These are phyloP conservation scores for Brachyrhaphis roseni DNA, from an alignment of 2,797 vertebrate genomes.

Conservation along the genomic window DNA sequence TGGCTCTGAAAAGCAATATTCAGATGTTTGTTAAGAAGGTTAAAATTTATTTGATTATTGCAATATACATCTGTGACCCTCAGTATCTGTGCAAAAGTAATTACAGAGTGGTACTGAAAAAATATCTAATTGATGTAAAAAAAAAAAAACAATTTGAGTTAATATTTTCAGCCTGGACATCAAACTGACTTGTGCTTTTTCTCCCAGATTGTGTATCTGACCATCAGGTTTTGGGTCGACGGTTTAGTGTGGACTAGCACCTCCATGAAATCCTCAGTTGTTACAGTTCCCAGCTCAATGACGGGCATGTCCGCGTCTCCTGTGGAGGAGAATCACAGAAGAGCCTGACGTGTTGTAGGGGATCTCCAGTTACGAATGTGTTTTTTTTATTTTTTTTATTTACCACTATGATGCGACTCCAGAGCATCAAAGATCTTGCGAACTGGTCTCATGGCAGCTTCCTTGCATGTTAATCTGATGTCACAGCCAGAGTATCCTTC, in stretches of 20 bases:
- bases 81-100: background rate
- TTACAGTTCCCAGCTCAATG: conserved; percentile 87
- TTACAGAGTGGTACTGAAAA: background rate
- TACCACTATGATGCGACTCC: conserved; percentile 88
- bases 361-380: background rate
- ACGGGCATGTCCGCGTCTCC: conserved; percentile 70
- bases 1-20: background rate
- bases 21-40: background rate
- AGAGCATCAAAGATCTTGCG: conserved; percentile 91
- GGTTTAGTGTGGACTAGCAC: conserved; percentile 91
- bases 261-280: conserved; percentile 88
- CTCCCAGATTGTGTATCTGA: conserved; percentile 89
- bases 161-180: conserved; percentile 7
- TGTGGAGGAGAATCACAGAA: conserved; percentile 48
- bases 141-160: no score
- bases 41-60: background rate
- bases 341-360: background rate
- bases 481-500: conserved; percentile 95
- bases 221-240: conserved; percentile 85
- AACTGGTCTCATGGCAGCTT: conserved; percentile 94
- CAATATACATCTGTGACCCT: background rate
- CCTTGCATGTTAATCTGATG: conserved; percentile 92
- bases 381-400: background rate
- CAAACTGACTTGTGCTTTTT: conserved; percentile 77
- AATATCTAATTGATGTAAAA: background rate